Evolutionary conservation across 2,113 vertebrate genomes (phyloP), one percentile per base, ranked within the genome.

Genomic region (Ameiurus melas): DNA sequence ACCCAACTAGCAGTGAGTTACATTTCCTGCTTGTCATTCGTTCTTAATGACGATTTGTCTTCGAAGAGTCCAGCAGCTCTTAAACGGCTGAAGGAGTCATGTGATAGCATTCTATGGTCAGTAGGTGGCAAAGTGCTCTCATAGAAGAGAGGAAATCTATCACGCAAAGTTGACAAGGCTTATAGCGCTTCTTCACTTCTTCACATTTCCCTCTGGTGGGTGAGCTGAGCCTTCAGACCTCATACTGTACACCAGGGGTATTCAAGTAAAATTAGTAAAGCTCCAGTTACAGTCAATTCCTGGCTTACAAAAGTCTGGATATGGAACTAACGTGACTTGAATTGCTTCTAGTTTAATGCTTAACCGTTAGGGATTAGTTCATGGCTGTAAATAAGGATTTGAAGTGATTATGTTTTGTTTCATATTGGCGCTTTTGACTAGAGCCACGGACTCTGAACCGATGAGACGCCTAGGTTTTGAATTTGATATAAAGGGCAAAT

Each of bases 41-140:
- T 30, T 62, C 57, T 30, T 83, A n/a, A 55, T 30, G 33, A 19
- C 3, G 16, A 64, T 60, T 33, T 58, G 5, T 43, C 39, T 43
- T 0, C 39, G 39, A 43, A 43, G 43, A 70, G 36, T 47, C 10
- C 19, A 19, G 70, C 1, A 20, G 14, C 62, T 83, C n/a, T 7
- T 81, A 60, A 43, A 66, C 19, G 78, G 58, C 13, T 30, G 57
- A 51, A 27, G 85, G 5, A 64, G 75, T 89, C 82, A 89, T 94
- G 94, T 92, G 92, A 94, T 94, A 92, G 87, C 94, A 87, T 19
- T 57, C 19, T 89, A 62, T 89, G 86, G 93, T 92, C 95, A 94
- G 94, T 89, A 95, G 95, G 92, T 92, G 95, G 94, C 94, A 95
- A 95, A 95, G 87, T 12, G 91, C 90, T 94, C 91, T 93, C 92